Conservation (phyloP, 2,113 vertebrate genomes). For the Heterocephalus glaber region DNA sequence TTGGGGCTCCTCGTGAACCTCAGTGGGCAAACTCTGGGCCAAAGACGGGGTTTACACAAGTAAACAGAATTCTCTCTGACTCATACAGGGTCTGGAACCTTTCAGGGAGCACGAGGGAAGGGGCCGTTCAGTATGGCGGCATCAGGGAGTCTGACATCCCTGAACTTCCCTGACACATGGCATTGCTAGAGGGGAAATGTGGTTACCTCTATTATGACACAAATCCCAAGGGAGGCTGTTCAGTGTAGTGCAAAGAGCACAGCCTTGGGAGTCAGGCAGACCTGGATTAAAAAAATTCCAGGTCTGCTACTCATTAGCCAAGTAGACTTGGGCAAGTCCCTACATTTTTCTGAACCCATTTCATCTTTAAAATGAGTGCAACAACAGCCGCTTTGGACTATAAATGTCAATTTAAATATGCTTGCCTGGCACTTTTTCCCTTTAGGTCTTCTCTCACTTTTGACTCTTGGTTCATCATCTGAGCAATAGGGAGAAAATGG, state of each 20-base stretch:
- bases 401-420: not conserved
- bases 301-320: not conserved
- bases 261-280: not conserved
- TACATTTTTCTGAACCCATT: not conserved
- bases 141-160: not conserved
- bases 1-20: no score
- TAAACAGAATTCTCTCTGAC: not conserved
- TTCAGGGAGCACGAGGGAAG: not conserved
- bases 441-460: not conserved
- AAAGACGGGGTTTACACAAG: not conserved
- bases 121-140: not conserved
- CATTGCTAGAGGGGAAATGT: no score
- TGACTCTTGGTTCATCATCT: not conserved
- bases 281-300: not conserved
- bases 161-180: fast-evolving
- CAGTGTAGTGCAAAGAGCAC: no score
- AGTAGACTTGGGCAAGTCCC: not conserved
- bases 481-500: not conserved
- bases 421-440: not conserved
- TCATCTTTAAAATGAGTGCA: not conserved
- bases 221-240: not conserved
- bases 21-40: not conserved
- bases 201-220: not conserved
- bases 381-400: not conserved
- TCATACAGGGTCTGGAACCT: not conserved